Evolutionary conservation across 2,888 invertebrate species (phyloP), one percentile per base, ranked within the genome.

Genomic region (Nemurella pictetii): DNA sequence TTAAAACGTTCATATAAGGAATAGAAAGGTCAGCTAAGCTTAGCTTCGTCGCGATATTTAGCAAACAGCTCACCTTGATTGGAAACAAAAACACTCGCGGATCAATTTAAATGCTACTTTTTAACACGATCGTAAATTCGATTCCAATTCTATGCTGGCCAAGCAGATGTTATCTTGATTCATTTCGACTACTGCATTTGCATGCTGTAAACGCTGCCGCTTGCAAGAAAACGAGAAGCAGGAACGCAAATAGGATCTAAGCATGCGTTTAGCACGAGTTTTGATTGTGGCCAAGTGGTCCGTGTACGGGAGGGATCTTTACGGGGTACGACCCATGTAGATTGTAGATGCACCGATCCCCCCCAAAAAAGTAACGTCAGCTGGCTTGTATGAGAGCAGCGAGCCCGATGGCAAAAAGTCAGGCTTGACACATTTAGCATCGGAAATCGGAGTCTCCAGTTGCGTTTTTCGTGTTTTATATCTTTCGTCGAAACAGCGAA

Each of bases 1-100:
- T 86, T 85, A 84, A 9, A 55, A 78, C 81, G 81, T 55, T 78
- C 85, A 81, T 80, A 86, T 86, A 86, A 80, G 86, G 86, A 15
- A 86, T 78, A 80, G 74, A 86, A 86, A 86, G 86, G 86, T 85
- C 86, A 84, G 77, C 78, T 84, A 83, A 32, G 81, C 32, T 55
- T 55, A 83, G 77, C 84, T 84, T 9, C 28, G 26, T 75, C n/a
- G 75, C 26, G 75, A 75, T 55, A 55, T 20, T 3, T 2, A 77
- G 84, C 15, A 32, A 84, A 72, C 81, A 25, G 84, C 32, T 84
- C 36, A 36, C 84, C 84, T 84, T 84, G 83, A 30, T 73, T 9
- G 15, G 15, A 7, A 55, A 55, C 55, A 55, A 55, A 55, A 55
- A 55, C 55, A 55, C 55, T 55, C 9, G 12, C 55, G 9, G 55